phyloP scores from a whole-genome alignment of 2,888 invertebrate genomes.

The Ormyrus thymus region DNA sequence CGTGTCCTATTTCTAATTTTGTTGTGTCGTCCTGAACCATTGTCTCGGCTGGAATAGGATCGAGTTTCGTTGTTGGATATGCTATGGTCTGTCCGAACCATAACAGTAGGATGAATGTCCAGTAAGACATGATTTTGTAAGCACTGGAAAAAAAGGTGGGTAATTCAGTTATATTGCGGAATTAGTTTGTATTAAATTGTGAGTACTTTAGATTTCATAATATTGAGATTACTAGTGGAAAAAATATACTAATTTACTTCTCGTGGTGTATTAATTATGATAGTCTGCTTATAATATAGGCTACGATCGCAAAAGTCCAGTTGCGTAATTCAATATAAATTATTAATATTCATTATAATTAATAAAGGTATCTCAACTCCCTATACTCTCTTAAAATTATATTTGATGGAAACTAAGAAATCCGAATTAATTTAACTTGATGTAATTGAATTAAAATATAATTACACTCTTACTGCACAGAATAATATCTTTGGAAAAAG shows the following conservation, averaged over 20 bases:
- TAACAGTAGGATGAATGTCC: conserved; percentile 12
- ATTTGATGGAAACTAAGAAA: no score
- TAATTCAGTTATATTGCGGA: no score
- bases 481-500: neutral
- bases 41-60: neutral
- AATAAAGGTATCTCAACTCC: no score
- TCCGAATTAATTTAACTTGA: no score
- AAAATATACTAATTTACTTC: neutral
- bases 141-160: no score
- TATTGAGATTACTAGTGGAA: neutral
- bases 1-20: conserved; percentile 30
- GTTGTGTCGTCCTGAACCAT: neutral
- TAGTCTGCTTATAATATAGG: no score
- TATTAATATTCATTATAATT: no score
- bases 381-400: no score
- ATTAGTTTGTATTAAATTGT: conserved; percentile 6
- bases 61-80: conserved; percentile 35
- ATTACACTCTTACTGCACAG: no score
- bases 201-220: neutral
- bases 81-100: conserved; percentile 31
- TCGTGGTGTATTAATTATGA: neutral
- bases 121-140: conserved; percentile 24
- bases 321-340: no score
- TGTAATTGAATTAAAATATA: no score
- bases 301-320: no score